Percentiles rank a stretch among this genome's conserved stretches.
Evolutionary conservation across 2,113 vertebrate genomes (phyloP).

Genomic region (Choloepus hoffmanni): DNA sequence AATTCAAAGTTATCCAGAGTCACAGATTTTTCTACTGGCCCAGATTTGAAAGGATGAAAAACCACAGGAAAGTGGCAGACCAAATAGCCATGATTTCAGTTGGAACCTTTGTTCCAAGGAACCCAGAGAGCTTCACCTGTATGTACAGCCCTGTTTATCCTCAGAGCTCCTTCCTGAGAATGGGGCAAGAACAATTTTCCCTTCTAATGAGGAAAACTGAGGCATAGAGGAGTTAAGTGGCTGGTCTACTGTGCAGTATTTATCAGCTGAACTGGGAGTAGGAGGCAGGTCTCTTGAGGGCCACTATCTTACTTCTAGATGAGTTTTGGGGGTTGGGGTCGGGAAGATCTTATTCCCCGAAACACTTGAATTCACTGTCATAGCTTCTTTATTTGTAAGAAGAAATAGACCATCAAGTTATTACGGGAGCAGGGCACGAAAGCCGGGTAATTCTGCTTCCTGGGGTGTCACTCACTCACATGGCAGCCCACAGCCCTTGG

Average conservation of each 20-base stretch:
- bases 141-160: fast-evolving
- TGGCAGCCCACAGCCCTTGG: not conserved
- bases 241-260: not conserved
- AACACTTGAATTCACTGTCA: not conserved
- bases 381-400: not conserved
- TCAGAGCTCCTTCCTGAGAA: not conserved
- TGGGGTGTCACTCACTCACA: not conserved
- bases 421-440: not conserved
- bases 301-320: not conserved
- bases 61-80: not conserved
- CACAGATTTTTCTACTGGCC: not conserved
- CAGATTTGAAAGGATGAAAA: conserved; percentile 52
- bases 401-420: not conserved
- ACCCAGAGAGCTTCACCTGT: not conserved
- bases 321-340: not conserved
- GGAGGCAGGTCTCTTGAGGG: not conserved
- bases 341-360: not conserved
- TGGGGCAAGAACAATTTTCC: not conserved
- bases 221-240: not conserved
- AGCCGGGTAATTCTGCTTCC: not conserved
- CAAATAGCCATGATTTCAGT: not conserved
- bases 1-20: not conserved
- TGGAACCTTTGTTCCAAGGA: not conserved
- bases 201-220: not conserved
- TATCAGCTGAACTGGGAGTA: not conserved